These are phyloP conservation scores for Graptemys geographica DNA, from an alignment of 2,797 vertebrate genomes.

Conservation along the genomic window DNA sequence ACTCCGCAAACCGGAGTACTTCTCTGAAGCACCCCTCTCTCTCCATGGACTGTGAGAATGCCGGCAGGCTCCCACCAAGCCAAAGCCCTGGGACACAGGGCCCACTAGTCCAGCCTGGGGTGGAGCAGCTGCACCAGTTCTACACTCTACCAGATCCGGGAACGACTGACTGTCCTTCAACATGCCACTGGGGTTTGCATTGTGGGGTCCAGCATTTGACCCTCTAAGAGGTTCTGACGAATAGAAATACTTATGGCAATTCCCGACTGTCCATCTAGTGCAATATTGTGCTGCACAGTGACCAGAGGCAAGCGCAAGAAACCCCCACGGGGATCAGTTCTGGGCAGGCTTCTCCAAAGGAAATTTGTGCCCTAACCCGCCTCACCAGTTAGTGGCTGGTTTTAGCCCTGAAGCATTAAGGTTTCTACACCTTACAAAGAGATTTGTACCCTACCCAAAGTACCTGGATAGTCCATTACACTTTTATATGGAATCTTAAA, in stretches of 20 bases:
- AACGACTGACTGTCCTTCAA: background rate
- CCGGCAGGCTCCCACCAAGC: background rate
- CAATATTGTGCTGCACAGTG: too few relatives aligned
- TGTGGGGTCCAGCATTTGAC: background rate
- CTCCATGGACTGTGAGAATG: background rate
- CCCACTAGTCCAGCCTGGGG: background rate
- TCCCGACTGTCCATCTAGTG: background rate
- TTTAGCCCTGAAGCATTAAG: background rate
- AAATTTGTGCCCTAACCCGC: rapidly evolving
- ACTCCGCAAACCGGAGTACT: background rate
- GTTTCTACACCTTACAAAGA: background rate
- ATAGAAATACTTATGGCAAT: background rate
- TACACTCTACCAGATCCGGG: background rate
- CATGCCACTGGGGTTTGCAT: background rate
- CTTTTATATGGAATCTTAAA: background rate
- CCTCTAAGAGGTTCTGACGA: background rate
- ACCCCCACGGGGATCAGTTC: background rate
- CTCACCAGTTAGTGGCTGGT: background rate
- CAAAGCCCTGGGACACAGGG: background rate
- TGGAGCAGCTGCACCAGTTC: background rate
- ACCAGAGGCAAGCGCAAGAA: background rate
- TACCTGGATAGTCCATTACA: background rate
- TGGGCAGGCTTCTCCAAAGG: background rate
- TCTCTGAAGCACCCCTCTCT: too few relatives aligned
- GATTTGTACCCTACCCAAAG: background rate